Percentiles rank a stretch among this genome's conserved stretches.
phyloP scores from a whole-genome alignment of 2,113 vertebrate species.

The Lycocorax pyrrhopterus region DNA sequence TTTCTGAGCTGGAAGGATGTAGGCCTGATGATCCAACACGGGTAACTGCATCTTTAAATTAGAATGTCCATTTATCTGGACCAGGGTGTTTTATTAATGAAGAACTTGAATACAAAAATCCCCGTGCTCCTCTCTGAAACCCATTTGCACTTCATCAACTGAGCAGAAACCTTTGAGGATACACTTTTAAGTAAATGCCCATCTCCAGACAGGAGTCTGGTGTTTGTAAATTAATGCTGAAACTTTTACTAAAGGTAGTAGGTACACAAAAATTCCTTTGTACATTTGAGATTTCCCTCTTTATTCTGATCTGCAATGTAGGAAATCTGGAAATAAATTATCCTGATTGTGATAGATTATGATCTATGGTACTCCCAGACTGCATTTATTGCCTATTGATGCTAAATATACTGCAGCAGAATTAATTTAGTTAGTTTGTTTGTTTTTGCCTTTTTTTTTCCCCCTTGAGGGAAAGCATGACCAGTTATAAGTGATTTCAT shows the following conservation, averaged over 20 bases:
- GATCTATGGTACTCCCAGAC: background rate
- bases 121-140: background rate
- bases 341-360: conserved; percentile 2
- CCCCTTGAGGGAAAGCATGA: background rate
- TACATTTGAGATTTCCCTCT: background rate
- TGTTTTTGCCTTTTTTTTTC: background rate
- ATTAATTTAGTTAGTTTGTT: conserved; percentile 1
- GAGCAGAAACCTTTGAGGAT: background rate
- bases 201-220: background rate
- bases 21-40: background rate
- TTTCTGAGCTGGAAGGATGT: background rate
- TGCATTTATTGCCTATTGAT: background rate
- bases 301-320: background rate
- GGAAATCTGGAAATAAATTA: conserved; percentile 12
- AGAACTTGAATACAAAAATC: background rate
- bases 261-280: background rate
- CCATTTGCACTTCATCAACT: background rate
- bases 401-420: background rate
- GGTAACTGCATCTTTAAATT: background rate
- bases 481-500: background rate
- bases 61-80: background rate
- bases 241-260: background rate
- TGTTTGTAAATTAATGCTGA: background rate
- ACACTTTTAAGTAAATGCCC: background rate
- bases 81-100: background rate